Percentiles rank a stretch among this genome's conserved stretches.
Evolutionary conservation across 2,888 invertebrate species (phyloP).

Genomic region (Drosophila fungiperda): DNA sequence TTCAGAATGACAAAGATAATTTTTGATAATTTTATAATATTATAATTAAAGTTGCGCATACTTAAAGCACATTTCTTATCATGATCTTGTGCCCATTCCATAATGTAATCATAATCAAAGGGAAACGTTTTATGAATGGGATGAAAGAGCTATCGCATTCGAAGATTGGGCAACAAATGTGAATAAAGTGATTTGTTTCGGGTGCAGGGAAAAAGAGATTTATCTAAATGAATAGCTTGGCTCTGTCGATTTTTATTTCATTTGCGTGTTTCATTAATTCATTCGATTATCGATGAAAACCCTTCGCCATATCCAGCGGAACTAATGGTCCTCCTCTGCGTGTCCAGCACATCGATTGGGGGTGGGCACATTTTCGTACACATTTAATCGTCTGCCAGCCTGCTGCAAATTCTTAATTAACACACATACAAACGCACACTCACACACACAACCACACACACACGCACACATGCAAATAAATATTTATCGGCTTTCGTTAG

Average conservation of each 20-base stretch:
- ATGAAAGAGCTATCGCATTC: not conserved
- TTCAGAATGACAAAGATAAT: no score
- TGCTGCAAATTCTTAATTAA: constrained; percentile 76
- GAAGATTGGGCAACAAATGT: constrained; percentile 11
- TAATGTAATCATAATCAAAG: not conserved
- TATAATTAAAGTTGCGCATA: not conserved
- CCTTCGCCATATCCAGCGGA: constrained; percentile 31
- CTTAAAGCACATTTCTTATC: not conserved
- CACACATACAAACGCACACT: constrained; percentile 52
- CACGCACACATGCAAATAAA: constrained; percentile 65
- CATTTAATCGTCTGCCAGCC: constrained; percentile 71
- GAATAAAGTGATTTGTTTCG: constrained; percentile 21
- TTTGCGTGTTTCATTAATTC: constrained; percentile 72
- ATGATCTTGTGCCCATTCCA: not conserved
- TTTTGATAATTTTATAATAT: not conserved
- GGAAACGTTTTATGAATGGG: not conserved
- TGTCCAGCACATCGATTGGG: constrained; percentile 52
- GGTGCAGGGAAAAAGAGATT: constrained; percentile 48
- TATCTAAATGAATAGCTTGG: constrained; percentile 63
- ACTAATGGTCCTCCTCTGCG: constrained; percentile 69
- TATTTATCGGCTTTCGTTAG: constrained; percentile 72
- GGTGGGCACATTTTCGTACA: constrained; percentile 57
- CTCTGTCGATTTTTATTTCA: constrained; percentile 67
- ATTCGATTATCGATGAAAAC: constrained; percentile 68
- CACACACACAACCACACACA: constrained; percentile 26